Conservation (phyloP, 2,888 invertebrate species). For the Rhopalosiphum nymphaeae region DNA sequence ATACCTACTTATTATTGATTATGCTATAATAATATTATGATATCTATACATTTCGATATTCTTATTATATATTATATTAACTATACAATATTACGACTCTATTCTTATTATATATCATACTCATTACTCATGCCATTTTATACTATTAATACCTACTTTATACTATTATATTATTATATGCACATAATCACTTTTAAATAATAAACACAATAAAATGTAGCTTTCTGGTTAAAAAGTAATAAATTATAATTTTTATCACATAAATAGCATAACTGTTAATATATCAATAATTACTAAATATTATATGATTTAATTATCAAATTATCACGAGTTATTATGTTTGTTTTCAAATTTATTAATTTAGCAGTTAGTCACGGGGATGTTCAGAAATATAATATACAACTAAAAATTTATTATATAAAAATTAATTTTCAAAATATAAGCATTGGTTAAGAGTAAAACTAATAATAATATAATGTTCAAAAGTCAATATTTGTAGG, state of each 20-base stretch:
- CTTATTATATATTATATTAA: not conserved
- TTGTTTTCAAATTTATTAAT: not conserved
- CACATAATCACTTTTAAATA: not conserved
- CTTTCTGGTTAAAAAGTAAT: not conserved
- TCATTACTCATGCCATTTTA: not conserved
- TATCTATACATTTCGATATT: not conserved
- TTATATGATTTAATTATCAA: not conserved
- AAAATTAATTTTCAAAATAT: not conserved
- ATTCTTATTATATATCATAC: not conserved
- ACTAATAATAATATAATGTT: not conserved
- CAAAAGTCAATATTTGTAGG: not conserved
- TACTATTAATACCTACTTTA: not conserved
- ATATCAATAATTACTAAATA: not conserved
- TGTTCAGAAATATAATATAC: not conserved
- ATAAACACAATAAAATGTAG: not conserved
- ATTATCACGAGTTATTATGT: not conserved
- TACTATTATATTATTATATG: not conserved
- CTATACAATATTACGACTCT: no score
- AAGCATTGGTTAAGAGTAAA: not conserved
- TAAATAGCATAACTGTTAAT: not conserved
- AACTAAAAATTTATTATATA: not conserved
- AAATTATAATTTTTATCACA: not conserved
- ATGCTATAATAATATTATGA: not conserved
- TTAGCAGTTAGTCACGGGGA: not conserved
- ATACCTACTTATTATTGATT: not conserved